phyloP scores from a whole-genome alignment of 2,888 invertebrate genomes.

The Timema podura region DNA sequence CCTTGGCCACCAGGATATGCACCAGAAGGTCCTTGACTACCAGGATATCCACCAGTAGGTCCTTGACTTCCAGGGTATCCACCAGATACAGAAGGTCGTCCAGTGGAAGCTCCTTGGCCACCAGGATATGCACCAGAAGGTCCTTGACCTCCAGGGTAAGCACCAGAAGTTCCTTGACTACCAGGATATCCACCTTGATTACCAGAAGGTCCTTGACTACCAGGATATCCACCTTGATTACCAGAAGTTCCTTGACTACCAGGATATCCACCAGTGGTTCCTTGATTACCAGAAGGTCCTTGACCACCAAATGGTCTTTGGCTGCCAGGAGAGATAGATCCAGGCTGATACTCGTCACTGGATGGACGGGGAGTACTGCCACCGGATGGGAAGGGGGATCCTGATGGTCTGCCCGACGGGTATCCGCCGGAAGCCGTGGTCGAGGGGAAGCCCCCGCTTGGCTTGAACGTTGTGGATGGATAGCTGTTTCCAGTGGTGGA shows the following conservation, averaged over 20 bases:
- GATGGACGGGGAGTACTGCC: background rate
- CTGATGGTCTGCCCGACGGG: slow-evolving; percentile 18
- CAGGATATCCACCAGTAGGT: slow-evolving; percentile 30
- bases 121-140: slow-evolving; percentile 29
- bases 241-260: slow-evolving; percentile 25
- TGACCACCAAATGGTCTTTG: background rate
- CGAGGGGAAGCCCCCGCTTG: slow-evolving; percentile 23
- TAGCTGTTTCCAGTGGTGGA: slow-evolving; percentile 20
- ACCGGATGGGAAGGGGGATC: slow-evolving; percentile 23
- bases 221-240: slow-evolving; percentile 26
- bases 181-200: slow-evolving; percentile 33
- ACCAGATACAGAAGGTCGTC: slow-evolving; percentile 28
- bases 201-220: slow-evolving; percentile 23
- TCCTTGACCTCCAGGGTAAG: slow-evolving; percentile 31
- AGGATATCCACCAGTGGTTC: slow-evolving; percentile 30
- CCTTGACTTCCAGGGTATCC: slow-evolving; percentile 34
- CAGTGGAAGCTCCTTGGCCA: slow-evolving; percentile 12
- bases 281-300: slow-evolving; percentile 32
- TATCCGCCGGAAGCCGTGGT: slow-evolving; percentile 20
- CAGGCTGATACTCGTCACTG: slow-evolving; percentile 1
- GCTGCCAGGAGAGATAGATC: background rate
- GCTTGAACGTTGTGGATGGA: slow-evolving; percentile 16
- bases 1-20: slow-evolving; percentile 20
- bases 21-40: slow-evolving; percentile 31
- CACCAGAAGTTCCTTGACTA: slow-evolving; percentile 33